Evolutionary conservation across 2,797 vertebrate genomes (phyloP), one percentile per base, ranked within the genome.

Genomic region (Myotis planiceps): DNA sequence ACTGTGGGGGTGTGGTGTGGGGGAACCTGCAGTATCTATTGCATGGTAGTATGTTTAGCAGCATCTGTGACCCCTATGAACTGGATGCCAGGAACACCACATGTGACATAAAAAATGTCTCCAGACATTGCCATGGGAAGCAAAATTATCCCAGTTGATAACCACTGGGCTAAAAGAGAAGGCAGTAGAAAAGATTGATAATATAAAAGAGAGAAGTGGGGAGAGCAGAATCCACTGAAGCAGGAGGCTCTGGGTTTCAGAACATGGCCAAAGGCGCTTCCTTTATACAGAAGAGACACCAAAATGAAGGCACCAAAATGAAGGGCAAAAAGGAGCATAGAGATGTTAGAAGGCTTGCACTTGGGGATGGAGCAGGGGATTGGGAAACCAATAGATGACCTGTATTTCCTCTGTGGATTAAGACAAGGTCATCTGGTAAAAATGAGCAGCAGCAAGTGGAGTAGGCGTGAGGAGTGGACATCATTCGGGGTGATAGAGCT

Each of bases 1-100:
- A 58, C 25, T 21, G 1, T 27, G 15, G 4, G 7, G 13, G 4
- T 0, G 0, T 2, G 10, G 13, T 87, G 42, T 21, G 5, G 4
- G 3, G 13, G 3, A 0, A 14, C 27, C 2, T 18, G 19, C 18
- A 34, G n/a, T 9, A 27, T 47, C 49, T 39, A 6, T 5, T 25
- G 32, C 15, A 21, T 13, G 19, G 5, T 0, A 23, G n/a, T 2
- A 32, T 18, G 1, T n/a, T 65, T 14, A 65, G 39, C 39, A 47
- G 34, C 9, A 27, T 34, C 58, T 7, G 1, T 19, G 71, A 3
- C 3, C 15, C 45, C 72, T 32, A 9, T 1, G 9, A 25, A 29
- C 32, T 68, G 27, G 9, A n/a, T 8, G n/a, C 23, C 37, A 72
- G 23, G 18, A 75, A 14, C 5, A 53, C 0, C 14, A 0, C 4